Conservation (phyloP, 1,140 invertebrate genomes). For the Akabosia matsudoensis region DNA sequence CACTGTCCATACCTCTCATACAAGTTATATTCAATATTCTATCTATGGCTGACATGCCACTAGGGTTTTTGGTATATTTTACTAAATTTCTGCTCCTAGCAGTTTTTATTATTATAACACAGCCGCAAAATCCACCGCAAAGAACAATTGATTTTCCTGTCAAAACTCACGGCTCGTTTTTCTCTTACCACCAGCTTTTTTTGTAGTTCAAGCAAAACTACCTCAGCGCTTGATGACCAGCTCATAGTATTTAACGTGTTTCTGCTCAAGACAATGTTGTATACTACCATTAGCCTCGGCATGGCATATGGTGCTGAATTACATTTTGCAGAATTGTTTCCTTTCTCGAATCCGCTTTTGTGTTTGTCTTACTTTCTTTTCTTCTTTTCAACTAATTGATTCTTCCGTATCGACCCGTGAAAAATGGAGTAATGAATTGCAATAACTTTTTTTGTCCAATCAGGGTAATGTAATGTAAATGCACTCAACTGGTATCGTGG, state of each 20-base stretch:
- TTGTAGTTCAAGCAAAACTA: neutral
- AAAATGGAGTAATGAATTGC: neutral
- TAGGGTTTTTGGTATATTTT: neutral
- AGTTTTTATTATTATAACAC: slow-evolving; percentile 13
- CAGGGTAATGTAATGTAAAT: neutral
- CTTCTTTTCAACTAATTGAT: neutral
- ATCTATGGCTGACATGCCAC: neutral
- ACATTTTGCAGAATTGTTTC: too few species aligned
- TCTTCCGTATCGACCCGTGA: neutral
- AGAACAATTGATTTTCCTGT: slow-evolving; percentile 19
- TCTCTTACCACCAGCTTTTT: too few species aligned
- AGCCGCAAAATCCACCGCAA: neutral
- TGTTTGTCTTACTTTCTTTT: neutral
- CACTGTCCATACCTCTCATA: neutral
- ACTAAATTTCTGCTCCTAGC: neutral
- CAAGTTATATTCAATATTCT: too few species aligned
- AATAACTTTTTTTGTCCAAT: neutral
- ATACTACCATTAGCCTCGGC: too few species aligned
- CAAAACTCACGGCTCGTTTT: neutral
- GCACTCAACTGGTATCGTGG: neutral
- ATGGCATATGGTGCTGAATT: too few species aligned
- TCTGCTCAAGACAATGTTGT: too few species aligned
- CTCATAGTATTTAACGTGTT: neutral
- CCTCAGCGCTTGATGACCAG: too few species aligned
- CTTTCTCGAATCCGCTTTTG: too few species aligned